Evolutionary conservation across 2,888 invertebrate genomes (phyloP), one percentile per base, ranked within the genome.

Genomic region (Rugalucina vietnamica): DNA sequence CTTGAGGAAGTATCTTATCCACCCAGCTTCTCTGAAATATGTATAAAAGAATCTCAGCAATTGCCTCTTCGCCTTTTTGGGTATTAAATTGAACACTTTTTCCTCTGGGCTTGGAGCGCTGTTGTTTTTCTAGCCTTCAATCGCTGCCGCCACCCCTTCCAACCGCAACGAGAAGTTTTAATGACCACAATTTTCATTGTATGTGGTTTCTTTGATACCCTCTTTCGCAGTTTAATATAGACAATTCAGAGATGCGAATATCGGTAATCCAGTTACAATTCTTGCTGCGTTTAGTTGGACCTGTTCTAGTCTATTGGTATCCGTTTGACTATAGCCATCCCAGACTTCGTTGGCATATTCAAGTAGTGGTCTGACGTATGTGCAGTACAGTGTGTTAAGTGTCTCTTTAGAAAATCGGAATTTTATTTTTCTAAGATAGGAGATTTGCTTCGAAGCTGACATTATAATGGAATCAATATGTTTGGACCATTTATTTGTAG

Each of bases 71-170:
- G 5, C 60, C 60, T 72, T 21, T 43, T 72, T 43, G 18, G 54
- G n/a, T 18, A 74, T 8, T 8, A 74, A n/a, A n/a, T 34, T 49
- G 49, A 50, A 50, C 54, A 74, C n/a, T n/a, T 77, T 60, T 70
- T 77, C 70, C 1, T 78, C 71, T 27, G 78, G 78, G 34, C 54
- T 78, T 5, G 78, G 78, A 8, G 78, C 70, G 37, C 78, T 78
- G 21, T 54, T 14, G 0, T 1, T 71, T 10, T 29, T 36, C 18
- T 21, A 5, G 0, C 8, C 24, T n/a, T 18, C 21, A 0, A 77
- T 32, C 3, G 70, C 77, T n/a, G 70, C 1, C n/a, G 27, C 34
- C 0, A 77, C 50, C 29, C 71, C 71, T 2, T 18, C 34, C 14
- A 74, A 0, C 8, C 10, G 4, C 24, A 77, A 43, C n/a, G 69